These are phyloP conservation scores for Halcyon chelicuti DNA, from an alignment of 2,797 vertebrate genomes.

Conservation along the genomic window DNA sequence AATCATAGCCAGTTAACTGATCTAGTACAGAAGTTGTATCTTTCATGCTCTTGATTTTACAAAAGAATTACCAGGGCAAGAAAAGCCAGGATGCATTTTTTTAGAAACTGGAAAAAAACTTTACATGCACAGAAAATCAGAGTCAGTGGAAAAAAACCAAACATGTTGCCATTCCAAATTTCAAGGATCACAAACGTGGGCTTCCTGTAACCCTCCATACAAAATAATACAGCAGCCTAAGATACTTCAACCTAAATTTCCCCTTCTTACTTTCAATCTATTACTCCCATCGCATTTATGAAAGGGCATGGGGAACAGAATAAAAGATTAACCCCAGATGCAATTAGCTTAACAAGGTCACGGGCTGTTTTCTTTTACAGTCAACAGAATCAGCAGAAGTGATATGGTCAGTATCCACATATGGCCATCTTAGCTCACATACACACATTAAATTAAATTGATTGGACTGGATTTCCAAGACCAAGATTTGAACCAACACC, in stretches of 20 bases:
- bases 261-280: background rate
- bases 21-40: background rate
- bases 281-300: background rate
- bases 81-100: background rate
- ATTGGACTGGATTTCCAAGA: background rate
- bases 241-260: background rate
- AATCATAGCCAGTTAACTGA: background rate
- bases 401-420: background rate
- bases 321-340: background rate
- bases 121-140: background rate
- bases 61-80: background rate
- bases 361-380: background rate
- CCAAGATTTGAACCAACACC: background rate
- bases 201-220: background rate
- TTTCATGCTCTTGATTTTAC: background rate
- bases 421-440: fast-evolving
- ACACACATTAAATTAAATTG: background rate
- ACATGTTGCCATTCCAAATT: no score
- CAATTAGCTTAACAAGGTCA: background rate
- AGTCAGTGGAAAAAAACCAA: background rate
- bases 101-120: background rate
- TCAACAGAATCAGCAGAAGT: background rate
- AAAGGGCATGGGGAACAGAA: background rate
- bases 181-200: no score
- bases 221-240: background rate